These are phyloP conservation scores for Ceuthmochares aereus DNA, from an alignment of 2,113 vertebrate genomes.

Conservation along the genomic window DNA sequence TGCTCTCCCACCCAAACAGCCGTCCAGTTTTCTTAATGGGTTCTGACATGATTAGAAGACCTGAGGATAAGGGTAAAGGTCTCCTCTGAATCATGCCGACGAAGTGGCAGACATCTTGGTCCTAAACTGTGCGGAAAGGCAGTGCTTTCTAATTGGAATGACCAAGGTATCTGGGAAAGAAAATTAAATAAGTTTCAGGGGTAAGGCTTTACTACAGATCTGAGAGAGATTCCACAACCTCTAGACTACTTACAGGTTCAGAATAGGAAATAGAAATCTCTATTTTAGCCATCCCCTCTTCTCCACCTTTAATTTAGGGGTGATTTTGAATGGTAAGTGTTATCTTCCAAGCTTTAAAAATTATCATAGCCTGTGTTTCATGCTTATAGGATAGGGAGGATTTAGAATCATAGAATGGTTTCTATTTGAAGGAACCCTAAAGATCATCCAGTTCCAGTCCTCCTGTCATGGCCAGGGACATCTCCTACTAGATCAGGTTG, in stretches of 20 bases:
- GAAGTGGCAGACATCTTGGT: not conserved
- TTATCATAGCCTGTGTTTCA: not conserved
- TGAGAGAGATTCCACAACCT: not conserved
- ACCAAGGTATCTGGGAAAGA: not conserved
- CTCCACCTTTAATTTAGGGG: not conserved
- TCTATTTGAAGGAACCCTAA: no score
- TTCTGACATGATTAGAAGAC: not conserved
- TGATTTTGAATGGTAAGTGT: not conserved
- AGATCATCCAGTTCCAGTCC: no score
- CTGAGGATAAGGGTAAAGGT: not conserved
- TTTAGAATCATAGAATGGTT: not conserved
- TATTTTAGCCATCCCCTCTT: not conserved
- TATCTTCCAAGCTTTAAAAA: not conserved
- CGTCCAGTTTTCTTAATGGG: not conserved
- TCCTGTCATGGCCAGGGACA: no score
- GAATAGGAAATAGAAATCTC: not conserved
- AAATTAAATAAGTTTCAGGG: not conserved
- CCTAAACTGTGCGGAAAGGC: not conserved
- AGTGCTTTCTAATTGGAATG: not conserved
- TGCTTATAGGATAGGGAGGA: not conserved
- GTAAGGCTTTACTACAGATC: not conserved
- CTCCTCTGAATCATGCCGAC: not conserved
- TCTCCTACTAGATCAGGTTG: no score
- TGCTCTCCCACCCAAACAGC: slow-evolving; percentile 32
- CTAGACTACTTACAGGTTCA: not conserved